Evolutionary conservation across 37 sponge, comb jelly and placozoan species (phyloP), one percentile per base, ranked within the genome.

Genomic region (Trichoplax adhaerens): DNA sequence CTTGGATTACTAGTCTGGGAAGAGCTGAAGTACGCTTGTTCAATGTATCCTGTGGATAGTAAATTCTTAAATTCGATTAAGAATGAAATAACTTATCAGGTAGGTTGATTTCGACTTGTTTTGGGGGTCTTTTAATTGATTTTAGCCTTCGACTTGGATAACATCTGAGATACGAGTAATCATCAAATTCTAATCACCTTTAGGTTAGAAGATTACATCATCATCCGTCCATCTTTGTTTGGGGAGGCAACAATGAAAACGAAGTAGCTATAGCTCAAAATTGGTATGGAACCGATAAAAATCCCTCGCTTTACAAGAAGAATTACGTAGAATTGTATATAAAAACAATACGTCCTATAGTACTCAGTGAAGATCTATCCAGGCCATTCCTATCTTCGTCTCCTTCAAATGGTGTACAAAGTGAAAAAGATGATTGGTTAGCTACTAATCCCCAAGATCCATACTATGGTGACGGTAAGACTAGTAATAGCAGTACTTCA

Each of bases 211-310:
- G 93, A 58, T 74, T 97, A 1, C 77, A 77, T 1, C 77, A 83
- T 65, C 93, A 96, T 58, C 83, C 93, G 54, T 78, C 81, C 65
- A 81, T 96, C 66, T 82, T 90, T 1, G 82, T 96, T 61, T 87
- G 94, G 87, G 91, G 98, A 76, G 98, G 98, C 3, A 96, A 96
- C 85, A 96, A 96, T 76, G 98, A 97, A 58, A 97, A 97, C 68
- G 87, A 94, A 74, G 65, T 65, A 56, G 75, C 56, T 74, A 47
- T 74, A 50, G 49, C 58, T 49, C 51, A 72, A 63, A 72, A 72
- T 52, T 72, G 73, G 68, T 74, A 74, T 66, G 3, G 7, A 4
- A 74, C 65, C 48, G 50, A 57, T 4, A 48, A 65, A 4, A 62
- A 74, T 57, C 64, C 52, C 46, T 2, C 65, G 8, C 2, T 65